These are phyloP conservation scores for Hydrozoanthus gracilis DNA, from an alignment of 92 coral and sea anemone species.

Conservation along the genomic window DNA sequence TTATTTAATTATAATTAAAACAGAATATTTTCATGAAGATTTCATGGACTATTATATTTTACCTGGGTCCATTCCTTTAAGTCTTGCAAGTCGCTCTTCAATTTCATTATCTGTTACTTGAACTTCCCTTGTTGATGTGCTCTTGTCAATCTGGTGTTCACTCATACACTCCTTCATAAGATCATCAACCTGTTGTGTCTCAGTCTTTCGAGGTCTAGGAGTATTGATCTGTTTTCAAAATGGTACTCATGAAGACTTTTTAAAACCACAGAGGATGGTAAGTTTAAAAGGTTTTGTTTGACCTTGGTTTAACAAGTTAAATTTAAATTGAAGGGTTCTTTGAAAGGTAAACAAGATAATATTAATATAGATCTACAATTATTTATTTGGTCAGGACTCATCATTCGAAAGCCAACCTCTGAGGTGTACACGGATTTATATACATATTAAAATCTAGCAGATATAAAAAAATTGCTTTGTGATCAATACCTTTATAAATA, in stretches of 20 bases:
- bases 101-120: slow-evolving; percentile 70
- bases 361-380: too few species aligned
- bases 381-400: too few species aligned
- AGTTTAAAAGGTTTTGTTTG: background rate
- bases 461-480: too few species aligned
- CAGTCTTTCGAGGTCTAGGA: slow-evolving; percentile 77
- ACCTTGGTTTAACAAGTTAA: background rate
- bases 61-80: slow-evolving; percentile 91
- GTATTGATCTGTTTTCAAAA: slow-evolving; percentile 64
- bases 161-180: slow-evolving; percentile 82
- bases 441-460: too few species aligned
- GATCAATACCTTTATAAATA: too few species aligned
- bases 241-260: background rate
- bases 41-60: background rate
- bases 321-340: background rate
- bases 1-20: background rate
- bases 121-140: slow-evolving; percentile 36
- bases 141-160: slow-evolving; percentile 80
- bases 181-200: slow-evolving; percentile 77
- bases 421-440: too few species aligned
- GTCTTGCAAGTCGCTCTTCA: slow-evolving; percentile 85
- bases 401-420: too few species aligned
- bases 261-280: background rate
- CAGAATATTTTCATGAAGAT: background rate
- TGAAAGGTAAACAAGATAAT: too few species aligned